Percentiles rank a stretch among this genome's conserved stretches.
Conservation (phyloP, 2,888 invertebrate genomes). For the Scaeva pyrastri region DNA sequence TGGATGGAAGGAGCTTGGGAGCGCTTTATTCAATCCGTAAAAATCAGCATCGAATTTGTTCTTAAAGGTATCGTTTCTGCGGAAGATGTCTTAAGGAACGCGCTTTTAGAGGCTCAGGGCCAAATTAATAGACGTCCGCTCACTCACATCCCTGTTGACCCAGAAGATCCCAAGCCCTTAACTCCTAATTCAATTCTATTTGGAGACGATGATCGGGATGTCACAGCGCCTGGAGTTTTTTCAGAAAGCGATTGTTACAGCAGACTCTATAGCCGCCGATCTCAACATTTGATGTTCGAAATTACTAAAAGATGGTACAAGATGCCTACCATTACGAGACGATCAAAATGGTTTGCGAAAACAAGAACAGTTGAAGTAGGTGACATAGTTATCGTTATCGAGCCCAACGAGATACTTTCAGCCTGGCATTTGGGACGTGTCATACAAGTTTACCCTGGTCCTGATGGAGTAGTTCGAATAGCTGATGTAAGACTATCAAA, state of each 20-base stretch:
- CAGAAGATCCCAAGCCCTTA: slow-evolving; percentile 18
- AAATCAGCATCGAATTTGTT: background rate
- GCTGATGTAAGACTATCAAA: too few species aligned
- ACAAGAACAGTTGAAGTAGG: too few species aligned
- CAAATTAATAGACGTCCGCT: background rate
- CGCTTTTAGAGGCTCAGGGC: background rate
- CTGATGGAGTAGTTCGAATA: too few species aligned
- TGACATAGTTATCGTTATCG: too few species aligned
- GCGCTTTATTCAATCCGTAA: background rate
- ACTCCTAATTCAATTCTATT: slow-evolving; percentile 15
- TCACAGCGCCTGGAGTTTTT: slow-evolving; percentile 3
- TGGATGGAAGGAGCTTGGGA: background rate
- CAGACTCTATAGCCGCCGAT: background rate
- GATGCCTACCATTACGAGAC: too few species aligned
- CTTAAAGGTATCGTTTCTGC: slow-evolving; percentile 1
- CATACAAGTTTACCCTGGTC: too few species aligned
- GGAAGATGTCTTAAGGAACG: slow-evolving; percentile 2
- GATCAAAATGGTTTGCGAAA: too few species aligned
- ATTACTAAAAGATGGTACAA: background rate
- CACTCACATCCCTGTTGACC: background rate
- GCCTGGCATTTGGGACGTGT: too few species aligned
- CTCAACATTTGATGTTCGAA: background rate
- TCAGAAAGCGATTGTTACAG: background rate
- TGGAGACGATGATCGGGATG: background rate
- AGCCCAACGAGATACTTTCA: too few species aligned